A percentile compares a stretch with the other conserved stretches of the same genome.
phyloP scores from a whole-genome alignment of 2,797 vertebrate species.

The Ctenochaetus hawaiiensis region DNA sequence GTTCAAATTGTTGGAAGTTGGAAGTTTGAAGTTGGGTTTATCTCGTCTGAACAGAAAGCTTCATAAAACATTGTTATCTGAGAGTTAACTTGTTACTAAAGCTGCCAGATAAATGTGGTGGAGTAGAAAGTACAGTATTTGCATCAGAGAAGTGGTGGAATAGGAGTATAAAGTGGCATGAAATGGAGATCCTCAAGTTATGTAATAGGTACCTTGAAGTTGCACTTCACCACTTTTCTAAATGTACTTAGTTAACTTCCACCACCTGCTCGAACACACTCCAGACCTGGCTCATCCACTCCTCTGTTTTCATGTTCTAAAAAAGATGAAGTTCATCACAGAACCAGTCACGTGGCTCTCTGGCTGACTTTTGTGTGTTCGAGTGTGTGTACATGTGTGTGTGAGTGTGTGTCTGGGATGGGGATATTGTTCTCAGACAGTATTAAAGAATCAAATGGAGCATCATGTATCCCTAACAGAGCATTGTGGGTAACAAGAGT shows the following conservation, averaged over 20 bases:
- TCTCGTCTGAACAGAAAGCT: neutral
- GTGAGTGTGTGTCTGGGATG: neutral
- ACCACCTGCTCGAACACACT: conserved; percentile 16
- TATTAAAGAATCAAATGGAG: conserved; percentile 5
- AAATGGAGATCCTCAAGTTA: too few species aligned
- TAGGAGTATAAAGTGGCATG: too few species aligned
- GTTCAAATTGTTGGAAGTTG: too few species aligned
- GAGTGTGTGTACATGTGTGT: neutral
- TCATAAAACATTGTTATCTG: too few species aligned
- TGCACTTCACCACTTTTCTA: too few species aligned
- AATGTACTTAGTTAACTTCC: too few species aligned
- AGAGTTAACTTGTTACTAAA: too few species aligned
- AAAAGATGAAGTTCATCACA: conserved; percentile 7
- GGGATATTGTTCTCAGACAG: conserved; percentile 2
- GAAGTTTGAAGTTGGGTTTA: too few species aligned
- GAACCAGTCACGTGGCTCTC: neutral
- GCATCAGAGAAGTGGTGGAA: too few species aligned
- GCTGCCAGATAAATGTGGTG: too few species aligned
- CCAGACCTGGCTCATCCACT: neutral
- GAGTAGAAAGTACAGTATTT: too few species aligned
- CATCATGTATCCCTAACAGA: conserved; percentile 17
- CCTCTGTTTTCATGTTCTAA: conserved; percentile 10
- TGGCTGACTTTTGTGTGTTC: neutral
- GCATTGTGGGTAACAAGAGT: conserved; percentile 28
- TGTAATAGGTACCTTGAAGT: too few species aligned